Evolutionary conservation across 2,113 vertebrate species (phyloP).

Genomic region (Alethe diademata): DNA sequence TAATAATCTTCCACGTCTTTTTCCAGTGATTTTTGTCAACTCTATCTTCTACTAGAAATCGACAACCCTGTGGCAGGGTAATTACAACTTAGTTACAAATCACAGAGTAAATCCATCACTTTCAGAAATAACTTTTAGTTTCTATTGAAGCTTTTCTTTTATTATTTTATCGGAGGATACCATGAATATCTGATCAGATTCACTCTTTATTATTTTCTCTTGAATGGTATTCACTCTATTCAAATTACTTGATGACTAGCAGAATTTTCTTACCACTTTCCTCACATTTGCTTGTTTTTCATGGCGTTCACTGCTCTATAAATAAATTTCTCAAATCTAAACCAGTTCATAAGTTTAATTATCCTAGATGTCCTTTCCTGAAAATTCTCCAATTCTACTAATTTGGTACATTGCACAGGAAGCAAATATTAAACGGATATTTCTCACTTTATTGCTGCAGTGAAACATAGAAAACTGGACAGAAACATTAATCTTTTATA

Average conservation of each 20-base stretch:
- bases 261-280: background rate
- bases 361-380: background rate
- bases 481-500: background rate
- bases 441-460: background rate
- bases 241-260: background rate
- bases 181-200: background rate
- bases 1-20: background rate
- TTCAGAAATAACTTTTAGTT: background rate
- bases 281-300: background rate
- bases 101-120: accelerated
- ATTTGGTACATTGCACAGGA: background rate
- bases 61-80: background rate
- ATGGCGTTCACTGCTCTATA: background rate
- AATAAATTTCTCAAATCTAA: background rate
- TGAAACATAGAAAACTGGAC: background rate
- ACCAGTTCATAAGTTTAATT: background rate
- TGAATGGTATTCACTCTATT: background rate
- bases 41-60: background rate
- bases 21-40: background rate
- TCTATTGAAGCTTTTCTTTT: background rate
- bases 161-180: background rate
- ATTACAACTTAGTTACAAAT: background rate
- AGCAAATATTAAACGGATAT: background rate
- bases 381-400: background rate
- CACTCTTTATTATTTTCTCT: background rate